Conservation (phyloP, 2,888 invertebrate species). For the Ophonus ardosiacus region DNA sequence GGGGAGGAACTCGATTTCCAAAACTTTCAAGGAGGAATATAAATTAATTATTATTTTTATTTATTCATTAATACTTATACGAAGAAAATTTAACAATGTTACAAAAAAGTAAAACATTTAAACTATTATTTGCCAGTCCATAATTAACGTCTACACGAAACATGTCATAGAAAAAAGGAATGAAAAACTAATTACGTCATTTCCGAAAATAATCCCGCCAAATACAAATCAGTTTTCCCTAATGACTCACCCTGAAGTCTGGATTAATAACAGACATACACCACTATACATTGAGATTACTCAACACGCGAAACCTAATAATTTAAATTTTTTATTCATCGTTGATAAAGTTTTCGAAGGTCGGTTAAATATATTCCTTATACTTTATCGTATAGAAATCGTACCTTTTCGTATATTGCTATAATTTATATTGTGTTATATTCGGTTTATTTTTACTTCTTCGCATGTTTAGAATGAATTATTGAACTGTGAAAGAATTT, state of each 20-base stretch:
- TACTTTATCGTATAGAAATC: slow-evolving; percentile 15
- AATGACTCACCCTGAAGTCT: neutral
- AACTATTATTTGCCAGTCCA: neutral
- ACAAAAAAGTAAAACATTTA: neutral
- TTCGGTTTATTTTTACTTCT: neutral
- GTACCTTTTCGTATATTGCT: neutral
- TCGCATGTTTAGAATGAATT: slow-evolving; percentile 15
- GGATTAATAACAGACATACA: slow-evolving; percentile 5
- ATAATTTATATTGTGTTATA: slow-evolving; percentile 1
- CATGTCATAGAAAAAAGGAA: neutral
- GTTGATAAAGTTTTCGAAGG: slow-evolving; percentile 6
- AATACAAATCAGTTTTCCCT: neutral
- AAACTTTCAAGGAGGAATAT: neutral
- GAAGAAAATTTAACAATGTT: neutral
- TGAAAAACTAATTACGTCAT: slow-evolving; percentile 13
- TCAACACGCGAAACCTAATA: slow-evolving; percentile 12
- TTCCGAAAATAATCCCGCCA: slow-evolving; percentile 10
- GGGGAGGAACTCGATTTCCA: neutral
- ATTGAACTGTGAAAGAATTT: slow-evolving; percentile 1
- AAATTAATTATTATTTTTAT: too few relatives aligned
- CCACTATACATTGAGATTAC: slow-evolving; percentile 6
- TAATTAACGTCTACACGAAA: neutral
- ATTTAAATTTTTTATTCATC: slow-evolving; percentile 7
- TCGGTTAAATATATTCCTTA: slow-evolving; percentile 14
- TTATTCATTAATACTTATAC: neutral